Percentiles rank a stretch among this genome's conserved stretches.
Conservation (phyloP, 2,113 vertebrate species). For the Aythya baeri region DNA sequence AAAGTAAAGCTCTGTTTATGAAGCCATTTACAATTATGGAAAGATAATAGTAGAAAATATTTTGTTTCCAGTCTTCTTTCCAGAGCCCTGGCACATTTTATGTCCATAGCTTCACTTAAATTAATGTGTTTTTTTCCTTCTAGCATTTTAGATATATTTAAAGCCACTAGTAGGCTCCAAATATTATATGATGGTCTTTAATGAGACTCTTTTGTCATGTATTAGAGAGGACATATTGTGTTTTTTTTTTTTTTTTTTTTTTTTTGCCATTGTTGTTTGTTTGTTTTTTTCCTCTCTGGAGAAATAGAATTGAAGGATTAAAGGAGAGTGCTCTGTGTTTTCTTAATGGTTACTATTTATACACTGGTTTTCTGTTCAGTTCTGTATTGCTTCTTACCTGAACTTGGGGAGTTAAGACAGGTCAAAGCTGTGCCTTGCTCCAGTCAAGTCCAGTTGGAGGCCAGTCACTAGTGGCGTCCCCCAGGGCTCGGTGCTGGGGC, state of each 20-base stretch:
- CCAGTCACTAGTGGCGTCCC: no score
- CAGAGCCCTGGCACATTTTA: neutral
- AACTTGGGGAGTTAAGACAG: neutral
- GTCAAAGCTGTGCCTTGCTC: neutral
- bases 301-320: neutral
- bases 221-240: neutral
- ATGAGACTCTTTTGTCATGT: neutral
- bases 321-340: neutral
- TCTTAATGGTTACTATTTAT: neutral
- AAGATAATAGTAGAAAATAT: neutral
- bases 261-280: no score
- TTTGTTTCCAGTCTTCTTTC: neutral
- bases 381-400: neutral
- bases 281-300: neutral
- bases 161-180: neutral
- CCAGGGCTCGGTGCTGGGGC: no score
- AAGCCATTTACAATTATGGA: constrained; percentile 5
- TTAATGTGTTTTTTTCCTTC: neutral
- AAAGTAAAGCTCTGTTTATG: constrained; percentile 20
- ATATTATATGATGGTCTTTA: neutral
- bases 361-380: neutral
- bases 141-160: neutral
- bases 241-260: neutral
- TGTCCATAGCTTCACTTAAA: neutral
- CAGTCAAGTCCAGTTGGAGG: neutral